phyloP scores from a whole-genome alignment of 1,140 invertebrate species.

The Adelges cooleyi region DNA sequence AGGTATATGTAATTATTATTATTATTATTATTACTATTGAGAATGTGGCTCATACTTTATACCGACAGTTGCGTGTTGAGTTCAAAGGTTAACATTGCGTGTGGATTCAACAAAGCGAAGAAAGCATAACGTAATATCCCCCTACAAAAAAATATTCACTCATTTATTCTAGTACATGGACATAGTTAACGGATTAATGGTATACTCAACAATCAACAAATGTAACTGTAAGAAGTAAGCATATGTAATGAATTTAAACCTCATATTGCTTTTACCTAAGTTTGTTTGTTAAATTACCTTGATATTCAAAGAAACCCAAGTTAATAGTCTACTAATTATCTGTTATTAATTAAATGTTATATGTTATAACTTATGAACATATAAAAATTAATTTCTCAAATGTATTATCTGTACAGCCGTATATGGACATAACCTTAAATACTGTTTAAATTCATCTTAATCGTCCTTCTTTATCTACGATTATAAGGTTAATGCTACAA shows the following conservation, averaged over 20 bases:
- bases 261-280: not conserved
- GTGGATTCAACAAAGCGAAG: slow-evolving; percentile 17
- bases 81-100: slow-evolving; percentile 24
- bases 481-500: too few species aligned
- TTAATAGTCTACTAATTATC: too few species aligned
- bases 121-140: slow-evolving; percentile 25
- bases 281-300: not conserved
- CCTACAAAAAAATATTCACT: not conserved
- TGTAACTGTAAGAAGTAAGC: not conserved
- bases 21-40: not conserved
- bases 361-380: too few species aligned
- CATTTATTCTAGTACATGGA: slow-evolving; percentile 1
- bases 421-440: too few species aligned
- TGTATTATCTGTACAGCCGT: too few species aligned
- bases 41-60: not conserved
- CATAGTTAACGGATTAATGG: slow-evolving; percentile 8
- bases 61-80: slow-evolving; percentile 4
- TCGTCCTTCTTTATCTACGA: too few species aligned
- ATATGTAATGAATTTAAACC: slow-evolving; percentile 14
- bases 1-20: too few species aligned
- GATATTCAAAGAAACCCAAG: too few species aligned
- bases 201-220: not conserved
- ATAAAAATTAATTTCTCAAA: too few species aligned
- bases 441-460: too few species aligned
- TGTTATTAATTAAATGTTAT: too few species aligned